These are phyloP conservation scores for Metallyticus violacea DNA, from an alignment of 2,888 invertebrate genomes.

Conservation along the genomic window DNA sequence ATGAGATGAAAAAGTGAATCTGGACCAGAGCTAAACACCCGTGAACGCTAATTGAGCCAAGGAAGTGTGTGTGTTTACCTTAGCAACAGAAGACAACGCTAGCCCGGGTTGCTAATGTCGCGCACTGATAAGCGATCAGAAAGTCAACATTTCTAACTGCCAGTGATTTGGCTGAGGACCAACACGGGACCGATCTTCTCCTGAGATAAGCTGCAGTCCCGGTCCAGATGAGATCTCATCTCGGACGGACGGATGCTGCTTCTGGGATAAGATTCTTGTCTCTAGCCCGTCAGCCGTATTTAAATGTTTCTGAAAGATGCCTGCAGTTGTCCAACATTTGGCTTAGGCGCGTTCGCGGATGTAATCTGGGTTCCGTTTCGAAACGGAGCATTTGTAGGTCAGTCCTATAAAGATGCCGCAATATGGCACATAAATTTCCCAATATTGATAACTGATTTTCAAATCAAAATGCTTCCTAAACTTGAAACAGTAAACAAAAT, in stretches of 20 bases:
- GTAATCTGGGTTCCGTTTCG: too few relatives aligned
- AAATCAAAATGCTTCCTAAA: too few relatives aligned
- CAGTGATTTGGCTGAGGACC: constrained; percentile 5
- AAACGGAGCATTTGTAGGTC: too few relatives aligned
- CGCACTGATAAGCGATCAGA: constrained; percentile 2
- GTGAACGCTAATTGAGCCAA: neutral
- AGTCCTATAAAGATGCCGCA: too few relatives aligned
- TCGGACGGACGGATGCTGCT: neutral
- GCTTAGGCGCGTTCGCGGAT: neutral
- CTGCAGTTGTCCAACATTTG: neutral
- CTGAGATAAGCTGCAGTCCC: neutral
- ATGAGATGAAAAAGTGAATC: neutral
- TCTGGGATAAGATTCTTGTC: neutral
- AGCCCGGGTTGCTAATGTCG: neutral
- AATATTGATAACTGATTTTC: too few relatives aligned
- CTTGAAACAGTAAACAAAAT: too few relatives aligned
- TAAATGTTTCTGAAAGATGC: neutral
- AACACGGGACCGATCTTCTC: neutral
- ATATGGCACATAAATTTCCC: too few relatives aligned
- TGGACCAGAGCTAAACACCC: too few relatives aligned
- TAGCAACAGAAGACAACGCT: too few relatives aligned
- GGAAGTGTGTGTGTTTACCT: neutral
- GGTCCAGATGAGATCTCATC: constrained; percentile 9
- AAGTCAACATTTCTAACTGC: neutral
- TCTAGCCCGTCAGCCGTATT: neutral